Evolutionary conservation across 2,113 vertebrate genomes (phyloP), one percentile per base, ranked within the genome.

Genomic region (Channa maculata): DNA sequence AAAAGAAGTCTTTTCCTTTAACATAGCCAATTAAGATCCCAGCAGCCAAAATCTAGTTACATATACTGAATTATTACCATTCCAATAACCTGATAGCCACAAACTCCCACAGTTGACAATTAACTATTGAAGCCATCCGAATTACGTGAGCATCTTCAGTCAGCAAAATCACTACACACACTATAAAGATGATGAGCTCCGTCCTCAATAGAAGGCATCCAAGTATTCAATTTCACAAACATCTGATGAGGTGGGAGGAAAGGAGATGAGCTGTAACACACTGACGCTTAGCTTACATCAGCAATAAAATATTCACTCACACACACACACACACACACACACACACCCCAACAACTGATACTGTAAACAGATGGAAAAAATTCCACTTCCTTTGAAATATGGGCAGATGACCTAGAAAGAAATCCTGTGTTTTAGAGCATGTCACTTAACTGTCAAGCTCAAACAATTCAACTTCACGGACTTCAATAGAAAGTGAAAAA

Each of bases 221-320:
- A 80, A 79, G 75, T 79, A 89, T 74, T 86, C 77, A 80, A 73
- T 86, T 86, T 87, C 71, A 62, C 54, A 61, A 80, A 85, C 83
- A 65, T 83, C 66, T 84, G 64, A 86, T 66, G 76, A 82, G 38
- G 45, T 43, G 51, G 44, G 62, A 58, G 70, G 34, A 36, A 58
- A 51, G 68, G 68, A 39, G 34, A 52, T 48, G 11, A 1, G 15
- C 54, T 59, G 65, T 8, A 78, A 83, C 65, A 72, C 80, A 81
- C 48, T 81, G 76, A 80, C 89, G 83, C 79, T 86, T 52, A 71
- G 72, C 84, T 83, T 88, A 77, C 81, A 87, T 85, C 85, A 81
- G 86, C 76, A 76, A 83, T 89, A 85, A 85, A 90, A 84, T 85
- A 90, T 91, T 91, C 72, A 92, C 88, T 75, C 84, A 80, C 53